Conservation (phyloP, 2,113 vertebrate genomes). For the Naja naja region DNA sequence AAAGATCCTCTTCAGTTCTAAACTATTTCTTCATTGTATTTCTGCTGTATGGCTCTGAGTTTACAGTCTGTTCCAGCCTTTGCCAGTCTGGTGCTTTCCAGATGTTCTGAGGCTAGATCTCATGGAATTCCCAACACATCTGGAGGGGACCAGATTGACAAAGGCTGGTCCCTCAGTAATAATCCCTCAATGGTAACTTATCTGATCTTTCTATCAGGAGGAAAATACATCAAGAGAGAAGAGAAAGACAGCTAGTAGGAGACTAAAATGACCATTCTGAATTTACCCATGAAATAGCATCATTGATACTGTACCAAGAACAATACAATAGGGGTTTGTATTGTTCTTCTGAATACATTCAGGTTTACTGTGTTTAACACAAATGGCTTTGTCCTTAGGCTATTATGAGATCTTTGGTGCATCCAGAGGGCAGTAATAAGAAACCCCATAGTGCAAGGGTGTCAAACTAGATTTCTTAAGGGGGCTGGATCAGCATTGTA, state of each 20-base stretch:
- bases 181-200: not conserved
- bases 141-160: not conserved
- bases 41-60: not conserved
- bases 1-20: not conserved
- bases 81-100: not conserved
- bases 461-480: too few species aligned
- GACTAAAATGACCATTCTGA: not conserved
- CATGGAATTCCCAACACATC: not conserved
- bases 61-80: not conserved
- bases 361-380: not conserved
- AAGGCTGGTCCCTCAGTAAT: not conserved
- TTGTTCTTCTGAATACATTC: not conserved
- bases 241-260: not conserved
- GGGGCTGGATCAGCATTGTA: too few species aligned
- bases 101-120: not conserved
- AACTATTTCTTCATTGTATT: not conserved
- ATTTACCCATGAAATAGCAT: not conserved
- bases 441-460: constrained; percentile 16
- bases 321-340: not conserved
- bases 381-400: not conserved
- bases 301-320: not conserved
- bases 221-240: not conserved
- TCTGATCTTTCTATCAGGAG: not conserved
- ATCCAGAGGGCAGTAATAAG: not conserved
- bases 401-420: not conserved